These are phyloP conservation scores for Gymnarchus niloticus DNA, from an alignment of 2,113 vertebrate species.

Conservation along the genomic window DNA sequence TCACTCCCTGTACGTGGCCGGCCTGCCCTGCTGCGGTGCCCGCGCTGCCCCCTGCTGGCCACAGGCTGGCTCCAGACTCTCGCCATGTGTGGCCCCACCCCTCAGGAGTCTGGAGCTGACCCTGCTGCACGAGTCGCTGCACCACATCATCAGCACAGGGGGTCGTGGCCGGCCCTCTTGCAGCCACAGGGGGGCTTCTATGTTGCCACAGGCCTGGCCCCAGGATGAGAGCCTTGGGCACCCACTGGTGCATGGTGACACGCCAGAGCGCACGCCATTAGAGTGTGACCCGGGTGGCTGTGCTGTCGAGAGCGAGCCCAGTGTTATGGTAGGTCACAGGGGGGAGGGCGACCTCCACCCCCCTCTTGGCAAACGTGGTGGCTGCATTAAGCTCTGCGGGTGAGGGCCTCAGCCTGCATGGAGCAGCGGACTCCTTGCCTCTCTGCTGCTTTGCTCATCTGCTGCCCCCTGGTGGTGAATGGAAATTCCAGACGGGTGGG, in stretches of 20 bases:
- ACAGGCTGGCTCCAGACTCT: constrained; percentile 19
- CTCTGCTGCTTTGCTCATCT: constrained; percentile 17
- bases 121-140: constrained; percentile 54
- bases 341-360: background rate
- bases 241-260: constrained; percentile 11
- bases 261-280: constrained; percentile 16
- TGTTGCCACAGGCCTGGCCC: constrained; percentile 10
- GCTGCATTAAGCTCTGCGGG: background rate
- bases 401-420: background rate
- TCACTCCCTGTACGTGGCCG: background rate
- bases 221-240: background rate
- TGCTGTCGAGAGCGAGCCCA: constrained; percentile 11
- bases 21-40: constrained; percentile 35
- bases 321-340: constrained; percentile 49
- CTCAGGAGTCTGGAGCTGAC: constrained; percentile 52
- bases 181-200: constrained; percentile 22
- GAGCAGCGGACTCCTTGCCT: constrained; percentile 2
- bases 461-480: background rate
- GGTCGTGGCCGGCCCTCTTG: constrained; percentile 24
- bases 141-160: constrained; percentile 56
- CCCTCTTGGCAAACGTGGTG: background rate
- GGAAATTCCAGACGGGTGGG: background rate
- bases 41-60: constrained; percentile 38
- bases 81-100: constrained; percentile 32
- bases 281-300: background rate